Base-by-base conservation (phyloP, 2,113 vertebrate genomes). In the Chaetodon trifascialis region DNA sequence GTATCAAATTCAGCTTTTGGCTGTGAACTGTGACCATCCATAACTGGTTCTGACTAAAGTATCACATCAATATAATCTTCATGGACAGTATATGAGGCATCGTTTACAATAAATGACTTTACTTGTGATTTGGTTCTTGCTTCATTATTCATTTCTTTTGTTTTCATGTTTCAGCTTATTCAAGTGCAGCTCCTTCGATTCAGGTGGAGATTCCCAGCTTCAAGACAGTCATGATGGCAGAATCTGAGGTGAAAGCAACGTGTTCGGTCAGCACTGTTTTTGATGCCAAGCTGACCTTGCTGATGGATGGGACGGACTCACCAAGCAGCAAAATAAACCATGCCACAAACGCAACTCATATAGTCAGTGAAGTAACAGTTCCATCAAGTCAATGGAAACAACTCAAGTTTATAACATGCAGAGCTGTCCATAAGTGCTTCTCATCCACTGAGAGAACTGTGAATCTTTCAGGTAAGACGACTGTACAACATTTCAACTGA, bases 351-450 rank as follows among this genome's bases (percentile, higher is more conserved):
- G 4, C 15, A 23, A 72, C 80, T 36, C 25, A 73, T 72, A 12
- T 44, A 2, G 54, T 66, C 46, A 88, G 79, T 40, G 60, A 14
- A 11, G 7, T 94, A 54, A 82, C 8, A 0, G n/a, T 93, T 47
- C 0, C 66, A 3, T 16, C 0, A 3, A 9, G 0, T 95, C 91
- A 30, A 3, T 30, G 30, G 94, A 82, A 84, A 67, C 3, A 4
- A 0, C 12, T 72, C 6, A 71, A 38, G 7, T 1, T 1, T 4
- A 0, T 95, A 21, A 89, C 58, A 59, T 95, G 94, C 84, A 83
- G 7, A 87, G 94, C 71, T 40, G 47, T 83, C 25, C 92, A 95
- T 82, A 40, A 1, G 2, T 95, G 95, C 77, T 82, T 93, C n/a
- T 5, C 44, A 6, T 2, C 52, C 44, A 17, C 2, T 44, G 71